Percentiles rank a stretch among this genome's conserved stretches.
Evolutionary conservation across 2,888 invertebrate genomes (phyloP).

Genomic region (Ichneumon xanthorius): DNA sequence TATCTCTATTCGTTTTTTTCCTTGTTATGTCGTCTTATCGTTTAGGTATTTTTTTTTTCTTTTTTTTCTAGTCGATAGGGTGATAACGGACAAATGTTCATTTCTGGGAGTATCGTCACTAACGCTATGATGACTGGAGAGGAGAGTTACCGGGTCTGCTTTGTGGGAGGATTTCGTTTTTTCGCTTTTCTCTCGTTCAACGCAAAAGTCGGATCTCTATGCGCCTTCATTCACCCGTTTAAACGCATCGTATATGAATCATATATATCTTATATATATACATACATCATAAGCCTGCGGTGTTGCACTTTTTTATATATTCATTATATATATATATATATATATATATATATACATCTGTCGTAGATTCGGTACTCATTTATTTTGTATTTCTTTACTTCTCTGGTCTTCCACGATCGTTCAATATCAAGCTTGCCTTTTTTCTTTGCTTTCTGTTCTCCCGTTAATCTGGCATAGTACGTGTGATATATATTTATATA

Average conservation of each 20-base stretch:
- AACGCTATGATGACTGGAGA: slow-evolving; percentile 67
- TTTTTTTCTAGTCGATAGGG: slow-evolving; percentile 69
- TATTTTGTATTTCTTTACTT: slow-evolving; percentile 33
- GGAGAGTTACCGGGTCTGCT: slow-evolving; percentile 66
- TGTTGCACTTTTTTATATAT: slow-evolving; percentile 47
- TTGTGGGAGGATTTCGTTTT: slow-evolving; percentile 67
- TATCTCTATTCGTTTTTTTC: slow-evolving; percentile 80
- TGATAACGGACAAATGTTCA: slow-evolving; percentile 65
- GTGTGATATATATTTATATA: slow-evolving; percentile 68
- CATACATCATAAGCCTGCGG: slow-evolving; percentile 74
- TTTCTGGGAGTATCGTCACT: slow-evolving; percentile 57
- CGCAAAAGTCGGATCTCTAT: slow-evolving; percentile 44
- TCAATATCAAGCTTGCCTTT: slow-evolving; percentile 24
- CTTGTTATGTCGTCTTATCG: slow-evolving; percentile 71
- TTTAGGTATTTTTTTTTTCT: slow-evolving; percentile 35
- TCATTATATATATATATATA: slow-evolving; percentile 73
- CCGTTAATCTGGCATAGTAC: slow-evolving; percentile 75
- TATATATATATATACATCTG: slow-evolving; percentile 77
- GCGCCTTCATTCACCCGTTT: slow-evolving; percentile 20
- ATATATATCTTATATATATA: slow-evolving; percentile 64
- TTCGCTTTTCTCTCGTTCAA: slow-evolving; percentile 51
- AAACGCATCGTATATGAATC: slow-evolving; percentile 63
- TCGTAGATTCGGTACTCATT: slow-evolving; percentile 53
- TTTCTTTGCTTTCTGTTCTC: slow-evolving; percentile 36
- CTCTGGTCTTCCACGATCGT: slow-evolving; percentile 52